Evolutionary conservation across 1,140 invertebrate genomes (phyloP).

Genomic region (Agrilus planipennis): DNA sequence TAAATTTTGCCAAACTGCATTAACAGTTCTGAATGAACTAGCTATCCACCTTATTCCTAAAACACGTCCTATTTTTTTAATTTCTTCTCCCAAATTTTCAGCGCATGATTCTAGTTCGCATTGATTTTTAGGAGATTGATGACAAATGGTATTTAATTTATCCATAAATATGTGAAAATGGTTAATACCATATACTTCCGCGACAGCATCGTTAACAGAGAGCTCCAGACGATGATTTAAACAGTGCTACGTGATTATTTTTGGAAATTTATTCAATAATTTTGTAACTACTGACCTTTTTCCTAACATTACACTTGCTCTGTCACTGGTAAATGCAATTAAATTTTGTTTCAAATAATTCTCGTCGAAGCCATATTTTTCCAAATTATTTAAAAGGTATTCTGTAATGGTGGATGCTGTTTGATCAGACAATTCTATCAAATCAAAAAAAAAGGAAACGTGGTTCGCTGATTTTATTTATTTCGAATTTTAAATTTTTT

Average conservation of each 20-base stretch:
- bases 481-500: conserved; percentile 6
- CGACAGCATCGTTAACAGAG: conserved; percentile 1
- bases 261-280: conserved; percentile 2
- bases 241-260: conserved; percentile 3
- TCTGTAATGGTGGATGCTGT: conserved; percentile 8
- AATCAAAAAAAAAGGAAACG: conserved; percentile 2
- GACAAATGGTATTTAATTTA: conserved; percentile 2
- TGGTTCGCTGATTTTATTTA: conserved; percentile 1
- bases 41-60: background rate
- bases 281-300: conserved; percentile 2
- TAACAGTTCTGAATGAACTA: background rate
- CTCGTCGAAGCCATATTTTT: conserved; percentile 6
- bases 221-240: conserved; percentile 5
- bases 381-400: conserved; percentile 5
- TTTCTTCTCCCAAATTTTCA: background rate
- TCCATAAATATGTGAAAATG: conserved; percentile 9
- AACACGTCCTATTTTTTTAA: background rate
- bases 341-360: conserved; percentile 8
- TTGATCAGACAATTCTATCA: conserved; percentile 5
- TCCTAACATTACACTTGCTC: conserved; percentile 6
- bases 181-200: conserved; percentile 4
- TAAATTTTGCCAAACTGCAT: background rate
- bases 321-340: conserved; percentile 2
- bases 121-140: conserved; percentile 2
- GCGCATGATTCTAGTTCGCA: background rate